Conservation (phyloP, 2,888 invertebrate species). For the Sthenelais limicola region DNA sequence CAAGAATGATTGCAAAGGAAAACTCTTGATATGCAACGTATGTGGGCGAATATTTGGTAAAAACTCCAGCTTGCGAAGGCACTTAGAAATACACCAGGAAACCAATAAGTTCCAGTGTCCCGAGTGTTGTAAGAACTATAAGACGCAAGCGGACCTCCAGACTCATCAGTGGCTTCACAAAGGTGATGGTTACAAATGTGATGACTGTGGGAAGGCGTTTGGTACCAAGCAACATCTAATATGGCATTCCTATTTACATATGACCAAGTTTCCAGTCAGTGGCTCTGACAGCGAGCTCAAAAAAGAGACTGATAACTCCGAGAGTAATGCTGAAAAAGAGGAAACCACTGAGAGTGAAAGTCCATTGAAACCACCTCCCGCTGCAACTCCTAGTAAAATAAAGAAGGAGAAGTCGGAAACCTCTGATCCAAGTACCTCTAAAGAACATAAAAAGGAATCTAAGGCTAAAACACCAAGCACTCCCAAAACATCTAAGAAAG, state of each 20-base stretch:
- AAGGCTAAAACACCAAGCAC: no score
- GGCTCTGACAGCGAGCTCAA: slow-evolving; percentile 1
- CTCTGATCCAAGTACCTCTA: no score
- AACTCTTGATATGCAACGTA: not conserved
- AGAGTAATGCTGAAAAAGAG: slow-evolving; percentile 3
- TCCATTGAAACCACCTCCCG: no score
- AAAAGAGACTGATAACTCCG: slow-evolving; percentile 1
- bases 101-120: slow-evolving; percentile 28
- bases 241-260: slow-evolving; percentile 23
- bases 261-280: not conserved
- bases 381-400: no score
- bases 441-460: no score
- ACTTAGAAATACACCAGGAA: slow-evolving; percentile 12
- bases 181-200: slow-evolving; percentile 20
- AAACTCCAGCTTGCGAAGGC: not conserved
- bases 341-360: not conserved
- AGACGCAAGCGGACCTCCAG: slow-evolving; percentile 13
- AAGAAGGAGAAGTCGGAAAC: no score
- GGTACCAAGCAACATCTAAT: slow-evolving; percentile 32
- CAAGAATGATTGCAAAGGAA: not conserved
- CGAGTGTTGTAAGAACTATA: slow-evolving; percentile 13
- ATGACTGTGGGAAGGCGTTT: slow-evolving; percentile 27
- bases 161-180: slow-evolving; percentile 25
- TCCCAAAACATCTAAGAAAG: no score
- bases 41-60: slow-evolving; percentile 25